Evolutionary conservation across 2,888 invertebrate genomes (phyloP).

Genomic region (Acronicta aceris): DNA sequence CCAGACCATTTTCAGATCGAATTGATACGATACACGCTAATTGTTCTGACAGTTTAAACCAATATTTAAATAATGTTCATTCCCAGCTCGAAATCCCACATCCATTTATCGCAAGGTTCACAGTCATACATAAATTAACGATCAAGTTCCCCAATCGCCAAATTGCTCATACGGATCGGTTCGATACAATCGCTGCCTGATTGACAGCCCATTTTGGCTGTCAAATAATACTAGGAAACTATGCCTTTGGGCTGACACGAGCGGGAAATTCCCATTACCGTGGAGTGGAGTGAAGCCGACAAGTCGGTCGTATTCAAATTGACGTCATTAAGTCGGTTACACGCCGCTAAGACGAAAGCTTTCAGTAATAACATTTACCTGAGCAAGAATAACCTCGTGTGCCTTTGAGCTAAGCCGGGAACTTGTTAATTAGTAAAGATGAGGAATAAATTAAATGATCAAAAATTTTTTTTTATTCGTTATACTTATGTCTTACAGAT

Average conservation of each 20-base stretch:
- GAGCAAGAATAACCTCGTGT: conserved; percentile 26
- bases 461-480: background rate
- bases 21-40: conserved; percentile 24
- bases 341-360: conserved; percentile 62
- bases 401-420: conserved; percentile 14
- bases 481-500: background rate
- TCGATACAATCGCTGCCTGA: conserved; percentile 66
- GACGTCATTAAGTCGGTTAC: conserved; percentile 75
- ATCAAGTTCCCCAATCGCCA: conserved; percentile 54
- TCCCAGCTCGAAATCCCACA: conserved; percentile 32
- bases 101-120: conserved; percentile 40
- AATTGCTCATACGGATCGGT: conserved; percentile 59
- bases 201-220: conserved; percentile 76
- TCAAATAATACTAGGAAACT: conserved; percentile 76
- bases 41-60: conserved; percentile 36
- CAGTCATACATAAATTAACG: conserved; percentile 55
- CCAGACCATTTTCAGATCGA: conserved; percentile 27
- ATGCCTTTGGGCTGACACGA: conserved; percentile 64
- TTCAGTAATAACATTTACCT: conserved; percentile 59
- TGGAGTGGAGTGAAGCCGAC: conserved; percentile 67
- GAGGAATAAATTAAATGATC: conserved; percentile 1
- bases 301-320: conserved; percentile 78
- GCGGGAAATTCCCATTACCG: conserved; percentile 76
- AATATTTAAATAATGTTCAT: conserved; percentile 44
- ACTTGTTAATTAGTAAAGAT: conserved; percentile 30